Evolutionary conservation across 2,888 invertebrate species (phyloP), one percentile per base, ranked within the genome.

Genomic region (Galeopsomyia nigrocyanea): DNA sequence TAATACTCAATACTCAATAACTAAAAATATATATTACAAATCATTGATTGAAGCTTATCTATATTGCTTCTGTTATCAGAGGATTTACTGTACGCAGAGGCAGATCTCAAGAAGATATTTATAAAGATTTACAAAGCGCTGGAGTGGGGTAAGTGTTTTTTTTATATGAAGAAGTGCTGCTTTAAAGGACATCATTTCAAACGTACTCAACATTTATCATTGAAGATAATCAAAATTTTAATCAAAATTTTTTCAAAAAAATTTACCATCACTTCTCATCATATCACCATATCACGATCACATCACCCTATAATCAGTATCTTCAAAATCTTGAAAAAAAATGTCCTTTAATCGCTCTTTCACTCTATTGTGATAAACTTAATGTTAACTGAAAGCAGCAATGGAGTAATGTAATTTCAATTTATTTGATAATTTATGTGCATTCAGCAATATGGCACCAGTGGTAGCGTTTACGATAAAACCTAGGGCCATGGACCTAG

Each of bases 61-160:
- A 39, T 7, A 21, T 57, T 49, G 21, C 19, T 17, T 64, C 60
- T 31, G 57, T 61, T 71, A 69, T 71, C 88, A 96, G 96, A 77
- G 95, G 95, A 77, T 96, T 96, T 87, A 92, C 92, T 77, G 91
- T 93, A 51, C 92, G 93, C 83, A 89, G 92, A 81, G 92, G 92
- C 76, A 90, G 90, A 81, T 94, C 94, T 31, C 94, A 95, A 84
- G 95, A 95, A 85, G 94, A 94, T 79, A 93, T 94, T 78, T 95
- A 95, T 87, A 94, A 93, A 87, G 93, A 94, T 84, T 88, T 95
- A 78, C 94, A 94, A 86, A 86, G 84, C 68, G 84, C 83, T 50
- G 86, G 86, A 49, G 84, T 82, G 31, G 86, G 86, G 86, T 86
- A 80, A 84, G 84, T 77, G 47, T 55, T 14, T 39, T 67, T 19